Base-by-base conservation (phyloP, 2,797 vertebrate genomes). In the Potorous gilbertii region DNA sequence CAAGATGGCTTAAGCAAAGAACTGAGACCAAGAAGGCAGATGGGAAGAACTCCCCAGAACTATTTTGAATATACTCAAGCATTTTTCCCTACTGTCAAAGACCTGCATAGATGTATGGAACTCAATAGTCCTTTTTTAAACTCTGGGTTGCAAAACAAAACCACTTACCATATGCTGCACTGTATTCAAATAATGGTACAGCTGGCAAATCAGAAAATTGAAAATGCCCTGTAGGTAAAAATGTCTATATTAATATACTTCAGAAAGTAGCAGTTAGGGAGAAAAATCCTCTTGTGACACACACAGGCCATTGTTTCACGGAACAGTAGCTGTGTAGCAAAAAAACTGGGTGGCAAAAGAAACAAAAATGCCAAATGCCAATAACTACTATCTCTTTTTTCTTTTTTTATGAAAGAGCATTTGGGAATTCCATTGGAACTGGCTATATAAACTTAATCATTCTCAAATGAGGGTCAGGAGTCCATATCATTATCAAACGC, bases 161-260 rank as follows among this genome's bases (percentile, higher is more conserved):
- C 74, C 40, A 87, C 74, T 87, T 87, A 87, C 50, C 74, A 87
- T 87, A 87, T 87, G 74, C 74, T 87, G 50, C 74, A 87, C 24
- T 87, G 74, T 87, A 87, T 87, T 87, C 74, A 87, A 87, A 87
- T 87, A 87, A 87, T 87, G 40, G 74, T 87, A 87, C 40, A 87
- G 74, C 74, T 87, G 74, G 74, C 74, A 87, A 87, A 87, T 87
- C 74, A 87, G 74, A 87, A 87, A 87, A 87, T 50, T 87, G 74
- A 87, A 87, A 87, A 87, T 87, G 74, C 74, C 74, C 74, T 87
- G 74, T 87, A 87, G 74, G 74, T 87, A 87, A 87, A 87, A 87
- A 87, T 87, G 74, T 87, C 74, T 87, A 50, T 87, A 50, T 87
- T 87, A 87, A 87, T 87, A 87, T 87, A 87, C 40, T 87, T 87